Conservation (phyloP, 64 coral and sea anemone genomes). For the Montipora capricornis region DNA sequence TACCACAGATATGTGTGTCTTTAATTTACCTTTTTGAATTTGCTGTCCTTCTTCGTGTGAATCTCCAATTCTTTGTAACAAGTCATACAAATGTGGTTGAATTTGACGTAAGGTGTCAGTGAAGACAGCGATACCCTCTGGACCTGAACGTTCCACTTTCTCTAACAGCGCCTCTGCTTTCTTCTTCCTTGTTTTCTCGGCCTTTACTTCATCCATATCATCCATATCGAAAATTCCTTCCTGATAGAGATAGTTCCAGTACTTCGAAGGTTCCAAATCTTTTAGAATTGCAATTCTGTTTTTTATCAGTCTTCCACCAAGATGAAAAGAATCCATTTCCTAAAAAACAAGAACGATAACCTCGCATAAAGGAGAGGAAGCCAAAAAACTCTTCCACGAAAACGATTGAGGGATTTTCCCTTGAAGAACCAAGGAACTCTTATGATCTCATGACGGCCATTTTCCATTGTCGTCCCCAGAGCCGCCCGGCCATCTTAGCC, state of each 20-base stretch:
- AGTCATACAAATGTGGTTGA: conserved; percentile 62
- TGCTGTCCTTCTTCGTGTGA: conserved; percentile 13
- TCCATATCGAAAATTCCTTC: conserved; percentile 84
- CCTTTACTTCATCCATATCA: conserved; percentile 81
- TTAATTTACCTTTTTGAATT: neutral
- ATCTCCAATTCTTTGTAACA: conserved; percentile 37
- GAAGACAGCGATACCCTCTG: conserved; percentile 32
- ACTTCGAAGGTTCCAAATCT: conserved; percentile 79
- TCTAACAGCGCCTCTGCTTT: conserved; percentile 61
- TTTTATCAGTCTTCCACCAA: conserved; percentile 51
- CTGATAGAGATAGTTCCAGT: conserved; percentile 79
- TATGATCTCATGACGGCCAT: too few relatives aligned
- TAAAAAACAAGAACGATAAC: too few relatives aligned
- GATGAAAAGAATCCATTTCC: neutral
- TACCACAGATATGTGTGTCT: too few relatives aligned
- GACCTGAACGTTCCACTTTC: conserved; percentile 9
- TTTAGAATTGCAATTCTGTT: conserved; percentile 44
- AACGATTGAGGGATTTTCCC: too few relatives aligned
- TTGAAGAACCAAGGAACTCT: too few relatives aligned
- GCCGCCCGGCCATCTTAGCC: too few relatives aligned
- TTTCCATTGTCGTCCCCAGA: too few relatives aligned
- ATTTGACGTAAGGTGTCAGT: conserved; percentile 18
- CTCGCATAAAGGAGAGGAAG: too few relatives aligned
- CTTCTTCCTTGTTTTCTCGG: conserved; percentile 67
- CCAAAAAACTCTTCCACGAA: too few relatives aligned